Evolutionary conservation across 2,113 vertebrate species (phyloP).

Genomic region (Podarcis cretensis): DNA sequence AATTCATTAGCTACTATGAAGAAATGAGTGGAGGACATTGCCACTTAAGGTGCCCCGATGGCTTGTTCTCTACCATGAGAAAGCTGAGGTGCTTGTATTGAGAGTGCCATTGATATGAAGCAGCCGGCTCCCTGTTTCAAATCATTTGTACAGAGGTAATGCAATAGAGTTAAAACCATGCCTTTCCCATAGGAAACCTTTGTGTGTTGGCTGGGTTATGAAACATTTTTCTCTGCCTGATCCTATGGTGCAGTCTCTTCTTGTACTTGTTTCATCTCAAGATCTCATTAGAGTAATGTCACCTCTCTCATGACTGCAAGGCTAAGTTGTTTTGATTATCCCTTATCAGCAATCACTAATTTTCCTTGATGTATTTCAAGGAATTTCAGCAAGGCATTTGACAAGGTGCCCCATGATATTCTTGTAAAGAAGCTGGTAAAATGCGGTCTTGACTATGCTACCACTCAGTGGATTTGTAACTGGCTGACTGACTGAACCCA

Average conservation of each 20-base stretch:
- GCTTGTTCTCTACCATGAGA: conserved; percentile 54
- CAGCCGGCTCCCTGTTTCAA: conserved; percentile 45
- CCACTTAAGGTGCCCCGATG: conserved; percentile 38
- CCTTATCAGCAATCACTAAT: conserved; percentile 11
- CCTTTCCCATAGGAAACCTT: conserved; percentile 22
- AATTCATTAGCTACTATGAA: conserved; percentile 62
- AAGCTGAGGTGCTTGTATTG: conserved; percentile 47
- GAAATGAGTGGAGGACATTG: conserved; percentile 57
- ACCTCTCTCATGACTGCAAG: neutral
- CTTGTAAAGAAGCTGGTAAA: no score
- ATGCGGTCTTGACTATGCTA: no score
- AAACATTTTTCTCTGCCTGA: neutral
- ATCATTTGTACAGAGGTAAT: conserved; percentile 34
- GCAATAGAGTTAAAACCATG: conserved; percentile 26
- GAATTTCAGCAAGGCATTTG: no score
- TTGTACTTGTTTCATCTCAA: conserved; percentile 33
- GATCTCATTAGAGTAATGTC: neutral
- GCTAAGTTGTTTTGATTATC: neutral
- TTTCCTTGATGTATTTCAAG: conserved; percentile 4
- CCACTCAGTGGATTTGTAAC: no score
- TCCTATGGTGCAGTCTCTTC: neutral
- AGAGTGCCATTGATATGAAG: conserved; percentile 45
- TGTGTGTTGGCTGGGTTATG: neutral
- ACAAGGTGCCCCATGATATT: no score
- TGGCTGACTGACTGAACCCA: no score